Evolutionary conservation across 2,797 vertebrate genomes (phyloP), one percentile per base, ranked within the genome.

Genomic region (Cygnus olor): DNA sequence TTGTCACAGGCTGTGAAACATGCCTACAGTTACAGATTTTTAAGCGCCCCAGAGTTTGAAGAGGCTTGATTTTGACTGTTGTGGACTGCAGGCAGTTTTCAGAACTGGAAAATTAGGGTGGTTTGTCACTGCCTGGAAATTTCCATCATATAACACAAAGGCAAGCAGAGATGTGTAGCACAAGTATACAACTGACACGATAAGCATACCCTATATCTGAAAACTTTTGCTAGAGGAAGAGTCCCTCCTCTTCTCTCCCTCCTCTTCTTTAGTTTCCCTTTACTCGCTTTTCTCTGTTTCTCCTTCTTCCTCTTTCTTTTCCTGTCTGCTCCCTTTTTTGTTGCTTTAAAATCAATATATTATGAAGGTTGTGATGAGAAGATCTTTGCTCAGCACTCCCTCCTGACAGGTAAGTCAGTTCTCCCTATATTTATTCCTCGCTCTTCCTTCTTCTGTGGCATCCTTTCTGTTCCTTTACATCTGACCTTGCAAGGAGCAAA

Each of bases 271-370:
- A 70, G 73, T 80, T 96, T 94, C 82, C 89, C 91, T 92, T 88
- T 90, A 81, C 91, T 86, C 80, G 84, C 74, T 96, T 95, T 88
- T 96, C 93, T 95, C 61, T 90, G 47, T 89, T 83, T 85, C 56
- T 94, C 80, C 86, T 95, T 90, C 83, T 78, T 87, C 92, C 85
- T 85, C 81, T 96, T 84, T 88, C 70, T 95, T 93, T 91, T 80
- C 89, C 87, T 96, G 95, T 93, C 95, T 83, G 82, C 96, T 96
- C 97, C 96, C 95, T 97, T 97, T 95, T 89, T 95, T 88, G 54
- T 91, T 95, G 84, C 88, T 93, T 93, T 95, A 90, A 96, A 96
- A 96, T 69, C 86, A 92, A 90, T 95, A 22, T 93, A 51, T 81
- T 96, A 34, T 89, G 76, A 92, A 89, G 85, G 85, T 94, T 96